Evolutionary conservation across 2,797 vertebrate species (phyloP).

Genomic region (Sebastes cheni): DNA sequence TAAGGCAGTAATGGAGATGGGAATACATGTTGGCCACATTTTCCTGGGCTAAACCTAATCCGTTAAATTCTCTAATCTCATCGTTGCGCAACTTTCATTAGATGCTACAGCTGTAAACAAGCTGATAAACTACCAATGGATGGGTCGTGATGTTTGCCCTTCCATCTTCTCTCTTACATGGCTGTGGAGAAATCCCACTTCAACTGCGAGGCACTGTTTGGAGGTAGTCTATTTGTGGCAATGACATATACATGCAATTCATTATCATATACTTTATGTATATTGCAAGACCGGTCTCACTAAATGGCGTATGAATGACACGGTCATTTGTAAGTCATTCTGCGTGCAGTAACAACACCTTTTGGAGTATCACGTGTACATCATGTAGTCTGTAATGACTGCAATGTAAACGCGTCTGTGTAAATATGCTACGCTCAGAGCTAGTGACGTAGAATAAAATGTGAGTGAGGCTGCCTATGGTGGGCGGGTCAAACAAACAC

Average conservation of each 20-base stretch:
- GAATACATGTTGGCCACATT: conserved; percentile 52
- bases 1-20: conserved; percentile 62
- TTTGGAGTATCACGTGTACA: too few relatives aligned
- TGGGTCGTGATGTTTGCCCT: not conserved
- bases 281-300: too few relatives aligned
- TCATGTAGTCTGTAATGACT: too few relatives aligned
- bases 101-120: conserved; percentile 16
- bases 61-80: conserved; percentile 55
- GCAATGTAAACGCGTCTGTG: too few relatives aligned
- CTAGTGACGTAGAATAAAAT: too few relatives aligned
- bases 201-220: not conserved
- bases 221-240: not conserved
- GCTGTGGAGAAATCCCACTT: not conserved
- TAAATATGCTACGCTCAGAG: too few relatives aligned
- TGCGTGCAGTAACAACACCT: too few relatives aligned
- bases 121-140: not conserved
- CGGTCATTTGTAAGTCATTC: too few relatives aligned
- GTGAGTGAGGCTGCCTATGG: too few relatives aligned
- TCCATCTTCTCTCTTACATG: not conserved
- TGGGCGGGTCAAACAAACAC: too few relatives aligned
- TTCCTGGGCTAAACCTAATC: conserved; percentile 55
- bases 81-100: conserved; percentile 6
- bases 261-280: not conserved
- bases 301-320: too few relatives aligned
- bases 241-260: not conserved